Percentiles rank a stretch among this genome's conserved stretches.
These are phyloP conservation scores for Erythrolamprus reginae DNA, from an alignment of 2,113 vertebrate genomes.

Conservation along the genomic window DNA sequence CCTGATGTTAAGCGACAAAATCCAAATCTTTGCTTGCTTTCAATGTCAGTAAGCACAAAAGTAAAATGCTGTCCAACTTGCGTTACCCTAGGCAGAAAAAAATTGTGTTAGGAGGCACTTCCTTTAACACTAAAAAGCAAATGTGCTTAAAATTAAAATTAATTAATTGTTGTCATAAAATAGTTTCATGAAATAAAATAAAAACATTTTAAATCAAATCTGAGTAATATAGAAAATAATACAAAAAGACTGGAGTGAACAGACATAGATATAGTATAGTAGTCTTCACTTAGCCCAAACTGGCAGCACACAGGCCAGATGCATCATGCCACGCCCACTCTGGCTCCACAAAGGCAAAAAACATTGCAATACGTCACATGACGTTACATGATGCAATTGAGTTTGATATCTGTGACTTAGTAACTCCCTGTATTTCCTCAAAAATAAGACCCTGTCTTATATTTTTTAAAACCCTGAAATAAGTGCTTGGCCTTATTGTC, in stretches of 20 bases:
- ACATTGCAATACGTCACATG: too few species aligned
- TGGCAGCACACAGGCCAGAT: too few species aligned
- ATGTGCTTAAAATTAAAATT: background rate
- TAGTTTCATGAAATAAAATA: background rate
- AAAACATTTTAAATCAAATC: background rate
- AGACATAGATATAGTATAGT: background rate
- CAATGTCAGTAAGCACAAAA: constrained; percentile 96
- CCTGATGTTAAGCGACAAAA: constrained; percentile 93
- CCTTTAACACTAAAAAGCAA: background rate
- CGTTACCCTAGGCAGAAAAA: constrained; percentile 77
- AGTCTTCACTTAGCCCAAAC: background rate
- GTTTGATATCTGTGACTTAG: background rate
- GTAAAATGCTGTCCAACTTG: constrained; percentile 98
- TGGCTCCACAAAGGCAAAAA: too few species aligned
- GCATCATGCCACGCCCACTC: too few species aligned
- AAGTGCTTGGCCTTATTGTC: too few species aligned
- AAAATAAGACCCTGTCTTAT: too few species aligned
- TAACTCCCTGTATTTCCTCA: background rate
- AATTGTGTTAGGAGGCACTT: background rate
- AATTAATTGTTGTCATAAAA: background rate
- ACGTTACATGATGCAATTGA: too few species aligned
- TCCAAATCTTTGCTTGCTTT: constrained; percentile 94
- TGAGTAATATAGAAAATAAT: background rate
- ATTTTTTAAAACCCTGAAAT: too few species aligned
- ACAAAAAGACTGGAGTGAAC: background rate